Evolutionary conservation across 1,140 invertebrate genomes (phyloP).

Genomic region (Papilio polyxenes): DNA sequence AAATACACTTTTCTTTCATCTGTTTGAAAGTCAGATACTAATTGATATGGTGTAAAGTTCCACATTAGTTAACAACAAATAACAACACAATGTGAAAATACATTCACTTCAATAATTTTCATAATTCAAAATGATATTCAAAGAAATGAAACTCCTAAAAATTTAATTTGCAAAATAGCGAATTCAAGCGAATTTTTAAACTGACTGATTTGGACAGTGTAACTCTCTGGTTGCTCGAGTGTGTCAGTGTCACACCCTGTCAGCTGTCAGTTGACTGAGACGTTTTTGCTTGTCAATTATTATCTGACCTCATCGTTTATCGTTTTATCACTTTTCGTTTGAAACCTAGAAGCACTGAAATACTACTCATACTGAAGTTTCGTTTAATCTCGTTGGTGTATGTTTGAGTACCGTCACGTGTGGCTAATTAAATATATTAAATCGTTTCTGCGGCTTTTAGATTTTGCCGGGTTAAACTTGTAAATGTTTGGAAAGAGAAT

Average conservation of each 20-base stretch:
- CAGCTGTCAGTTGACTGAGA: background rate
- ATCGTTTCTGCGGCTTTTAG: conserved; percentile 16
- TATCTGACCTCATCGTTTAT: conserved; percentile 17
- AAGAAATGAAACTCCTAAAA: background rate
- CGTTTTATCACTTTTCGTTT: background rate
- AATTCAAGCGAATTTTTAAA: too few species aligned
- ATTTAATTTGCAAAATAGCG: background rate
- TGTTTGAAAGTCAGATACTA: too few species aligned
- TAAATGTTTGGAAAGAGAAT: background rate
- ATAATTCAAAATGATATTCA: background rate
- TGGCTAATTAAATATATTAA: conserved; percentile 18
- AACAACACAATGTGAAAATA: too few species aligned
- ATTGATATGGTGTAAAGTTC: too few species aligned
- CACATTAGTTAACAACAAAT: too few species aligned
- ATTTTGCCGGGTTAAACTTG: conserved; percentile 17
- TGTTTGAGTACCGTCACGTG: conserved; percentile 13
- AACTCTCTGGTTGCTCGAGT: background rate
- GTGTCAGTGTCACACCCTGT: background rate
- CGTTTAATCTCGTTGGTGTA: conserved; percentile 9
- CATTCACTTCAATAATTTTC: background rate
- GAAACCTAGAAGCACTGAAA: conserved; percentile 1
- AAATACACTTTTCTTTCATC: background rate
- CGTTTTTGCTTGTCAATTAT: conserved; percentile 6
- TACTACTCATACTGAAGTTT: conserved; percentile 14
- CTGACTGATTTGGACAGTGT: too few species aligned